phyloP scores from a whole-genome alignment of 2,113 vertebrate species.

The Emydura subglobosa region DNA sequence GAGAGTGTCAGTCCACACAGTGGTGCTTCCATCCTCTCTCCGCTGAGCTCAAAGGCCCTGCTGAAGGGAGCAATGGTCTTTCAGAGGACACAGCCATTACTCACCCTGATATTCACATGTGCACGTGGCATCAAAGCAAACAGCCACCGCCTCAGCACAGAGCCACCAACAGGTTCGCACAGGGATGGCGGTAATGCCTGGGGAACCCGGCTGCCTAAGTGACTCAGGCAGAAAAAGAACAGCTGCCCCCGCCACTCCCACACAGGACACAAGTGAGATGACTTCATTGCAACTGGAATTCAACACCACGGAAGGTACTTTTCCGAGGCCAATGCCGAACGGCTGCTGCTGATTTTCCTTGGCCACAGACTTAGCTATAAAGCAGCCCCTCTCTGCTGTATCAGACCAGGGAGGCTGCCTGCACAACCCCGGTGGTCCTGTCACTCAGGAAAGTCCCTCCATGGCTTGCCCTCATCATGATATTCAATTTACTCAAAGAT shows the following conservation, averaged over 20 bases:
- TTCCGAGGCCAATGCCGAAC: not conserved
- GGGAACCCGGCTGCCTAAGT: not conserved
- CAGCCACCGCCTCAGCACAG: not conserved
- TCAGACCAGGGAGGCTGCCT: rapidly evolving
- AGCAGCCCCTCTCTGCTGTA: not conserved
- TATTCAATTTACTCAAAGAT: not conserved
- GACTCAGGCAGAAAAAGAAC: not conserved
- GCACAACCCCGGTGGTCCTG: rapidly evolving
- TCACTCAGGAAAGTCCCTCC: not conserved
- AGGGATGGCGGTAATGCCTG: not conserved
- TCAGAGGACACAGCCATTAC: not conserved
- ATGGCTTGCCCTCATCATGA: rapidly evolving
- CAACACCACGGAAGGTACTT: not conserved
- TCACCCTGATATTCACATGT: not conserved
- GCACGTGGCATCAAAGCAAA: not conserved
- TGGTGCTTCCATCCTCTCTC: not conserved
- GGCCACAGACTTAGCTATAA: not conserved
- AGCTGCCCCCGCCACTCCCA: not conserved
- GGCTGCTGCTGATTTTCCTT: rapidly evolving
- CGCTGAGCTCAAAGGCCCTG: not conserved
- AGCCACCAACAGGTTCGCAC: not conserved
- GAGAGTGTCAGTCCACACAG: not conserved
- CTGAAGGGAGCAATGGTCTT: not conserved
- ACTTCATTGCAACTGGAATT: not conserved
- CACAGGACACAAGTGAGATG: not conserved